Evolutionary conservation across 2,888 invertebrate genomes (phyloP).

Genomic region (Nephrotoma flavescens): DNA sequence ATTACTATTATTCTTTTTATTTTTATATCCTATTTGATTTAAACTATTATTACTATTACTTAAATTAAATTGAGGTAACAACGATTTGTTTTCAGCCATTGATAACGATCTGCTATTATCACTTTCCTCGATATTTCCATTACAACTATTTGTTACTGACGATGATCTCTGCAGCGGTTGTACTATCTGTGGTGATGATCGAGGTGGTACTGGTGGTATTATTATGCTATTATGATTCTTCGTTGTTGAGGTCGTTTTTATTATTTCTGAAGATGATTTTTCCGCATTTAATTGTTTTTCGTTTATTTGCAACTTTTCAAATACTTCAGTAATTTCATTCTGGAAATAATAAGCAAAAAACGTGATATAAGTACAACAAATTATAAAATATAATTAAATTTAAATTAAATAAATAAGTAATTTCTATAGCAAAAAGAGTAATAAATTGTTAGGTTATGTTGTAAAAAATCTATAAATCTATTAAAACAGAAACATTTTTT

Average conservation of each 20-base stretch:
- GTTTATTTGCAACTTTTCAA: slow-evolving; percentile 26
- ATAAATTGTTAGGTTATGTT: too few species aligned
- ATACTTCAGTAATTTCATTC: slow-evolving; percentile 33
- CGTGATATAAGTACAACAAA: not conserved
- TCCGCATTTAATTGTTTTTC: slow-evolving; percentile 1
- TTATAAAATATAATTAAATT: not conserved
- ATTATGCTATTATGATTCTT: not conserved
- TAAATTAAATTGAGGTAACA: slow-evolving; percentile 13
- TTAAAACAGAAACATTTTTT: too few species aligned
- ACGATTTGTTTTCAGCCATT: slow-evolving; percentile 7
- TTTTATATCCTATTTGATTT: slow-evolving; percentile 6
- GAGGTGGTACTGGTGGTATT: not conserved
- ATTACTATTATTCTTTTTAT: slow-evolving; percentile 22
- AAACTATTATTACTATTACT: slow-evolving; percentile 7
- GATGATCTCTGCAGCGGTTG: slow-evolving; percentile 17
- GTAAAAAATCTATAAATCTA: too few species aligned
- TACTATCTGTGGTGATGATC: slow-evolving; percentile 11
- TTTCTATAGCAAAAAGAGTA: too few species aligned
- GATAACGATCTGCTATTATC: slow-evolving; percentile 9
- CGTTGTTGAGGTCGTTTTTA: slow-evolving; percentile 1
- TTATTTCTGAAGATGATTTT: not conserved
- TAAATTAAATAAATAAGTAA: not conserved
- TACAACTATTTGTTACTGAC: slow-evolving; percentile 14
- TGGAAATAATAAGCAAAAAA: slow-evolving; percentile 14
- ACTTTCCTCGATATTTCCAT: slow-evolving; percentile 4